Evolutionary conservation across 2,113 vertebrate genomes (phyloP), one percentile per base, ranked within the genome.

Genomic region (Eira barbara): DNA sequence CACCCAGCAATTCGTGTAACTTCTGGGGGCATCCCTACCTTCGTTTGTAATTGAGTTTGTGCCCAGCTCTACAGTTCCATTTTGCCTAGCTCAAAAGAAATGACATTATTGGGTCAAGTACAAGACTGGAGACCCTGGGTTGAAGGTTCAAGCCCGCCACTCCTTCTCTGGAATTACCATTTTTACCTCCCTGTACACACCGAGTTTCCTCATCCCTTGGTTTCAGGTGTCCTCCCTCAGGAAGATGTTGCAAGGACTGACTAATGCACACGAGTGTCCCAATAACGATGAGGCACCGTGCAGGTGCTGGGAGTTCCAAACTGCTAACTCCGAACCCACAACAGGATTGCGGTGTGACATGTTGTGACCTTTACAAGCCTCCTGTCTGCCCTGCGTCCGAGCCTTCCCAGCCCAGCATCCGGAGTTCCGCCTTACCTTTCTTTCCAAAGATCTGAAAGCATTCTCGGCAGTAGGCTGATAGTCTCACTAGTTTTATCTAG

Each of bases 201-300:
- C 2, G 23, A 20, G 87, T 97, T 97, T 98, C 97, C 78, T 81
- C 96, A 97, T 78, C 91, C 34, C 55, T 91, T 0, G 42, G 97
- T 98, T 98, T 98, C 97, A 97, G 97, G 97, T 96, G 89, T 76
- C 97, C 97, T 96, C 97, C 97, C 97, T 95, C 12, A 0, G 93
- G 83, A 83, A 85, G 79, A 11, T 97, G 97, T 97, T 36, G 96
- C 95, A 97, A 98, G 95, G 92, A 39, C 95, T 98, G 98, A 97
- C 94, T 98, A 97, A 98, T 27, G 57, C 10, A 6, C 55, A 4
- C 3, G 0, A 12, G 47, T 93, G 96, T 91, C 95, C 94, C 95
- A 91, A 89, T 65, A 17, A 34, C 25, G 47, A 55, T 45, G 81
- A 78, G 23, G 76, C 27, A 36, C 36, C 3, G 13, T 1, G 20